phyloP scores from a whole-genome alignment of 2,888 invertebrate species.

The Tetramorium bicarinatum region DNA sequence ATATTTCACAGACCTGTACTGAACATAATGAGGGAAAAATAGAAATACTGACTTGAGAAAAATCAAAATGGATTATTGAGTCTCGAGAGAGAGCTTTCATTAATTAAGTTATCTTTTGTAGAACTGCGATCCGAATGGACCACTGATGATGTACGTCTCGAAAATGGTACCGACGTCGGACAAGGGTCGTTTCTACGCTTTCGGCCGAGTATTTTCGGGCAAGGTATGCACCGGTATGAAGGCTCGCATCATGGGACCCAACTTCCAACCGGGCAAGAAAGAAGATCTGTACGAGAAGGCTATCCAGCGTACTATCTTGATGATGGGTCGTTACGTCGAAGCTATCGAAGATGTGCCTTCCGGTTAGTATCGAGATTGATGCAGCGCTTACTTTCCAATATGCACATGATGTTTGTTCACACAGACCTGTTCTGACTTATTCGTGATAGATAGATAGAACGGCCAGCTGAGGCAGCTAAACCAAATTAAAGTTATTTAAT shows the following conservation, averaged over 20 bases:
- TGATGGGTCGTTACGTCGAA: constrained; percentile 99
- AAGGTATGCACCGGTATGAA: constrained; percentile 95
- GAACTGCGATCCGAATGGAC: constrained; percentile 98
- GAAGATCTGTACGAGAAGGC: constrained; percentile 99
- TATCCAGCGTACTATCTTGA: constrained; percentile 99
- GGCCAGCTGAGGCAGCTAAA: constrained; percentile 70
- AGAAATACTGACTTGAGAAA: constrained; percentile 49
- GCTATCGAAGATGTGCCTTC: constrained; percentile 99
- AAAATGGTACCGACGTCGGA: constrained; percentile 99
- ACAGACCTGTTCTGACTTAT: constrained; percentile 82
- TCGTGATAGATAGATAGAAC: constrained; percentile 69
- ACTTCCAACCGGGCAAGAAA: constrained; percentile 99
- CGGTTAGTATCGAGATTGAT: constrained; percentile 87
- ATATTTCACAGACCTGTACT: constrained; percentile 79
- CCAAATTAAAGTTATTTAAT: not conserved
- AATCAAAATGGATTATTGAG: not conserved
- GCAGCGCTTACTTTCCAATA: not conserved
- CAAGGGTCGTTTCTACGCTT: constrained; percentile 99
- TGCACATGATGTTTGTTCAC: constrained; percentile 81
- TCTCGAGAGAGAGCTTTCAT: not conserved
- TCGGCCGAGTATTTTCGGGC: constrained; percentile 99
- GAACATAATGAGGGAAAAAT: constrained; percentile 47
- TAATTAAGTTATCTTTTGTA: constrained; percentile 82
- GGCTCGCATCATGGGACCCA: constrained; percentile 99
- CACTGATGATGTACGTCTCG: constrained; percentile 99